These are phyloP conservation scores for Cervus canadensis DNA, from an alignment of 2,113 vertebrate genomes.

Conservation along the genomic window DNA sequence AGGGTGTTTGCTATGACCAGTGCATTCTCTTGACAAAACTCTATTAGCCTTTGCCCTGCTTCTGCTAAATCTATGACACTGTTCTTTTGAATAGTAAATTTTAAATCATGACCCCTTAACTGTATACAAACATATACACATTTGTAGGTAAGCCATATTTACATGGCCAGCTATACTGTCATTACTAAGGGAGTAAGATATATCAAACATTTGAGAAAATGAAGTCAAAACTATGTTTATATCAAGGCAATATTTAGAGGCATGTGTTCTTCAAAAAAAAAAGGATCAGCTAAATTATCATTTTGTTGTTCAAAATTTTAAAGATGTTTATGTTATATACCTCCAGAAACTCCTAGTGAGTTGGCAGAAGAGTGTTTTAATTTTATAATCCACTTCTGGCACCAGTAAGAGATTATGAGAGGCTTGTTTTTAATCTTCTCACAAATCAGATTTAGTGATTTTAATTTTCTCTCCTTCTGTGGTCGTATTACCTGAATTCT, in stretches of 20 bases:
- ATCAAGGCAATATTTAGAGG: neutral
- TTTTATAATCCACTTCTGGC: conserved; percentile 55
- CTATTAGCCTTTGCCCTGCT: neutral
- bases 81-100: neutral
- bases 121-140: neutral
- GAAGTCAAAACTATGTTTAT: neutral
- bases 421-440: conserved; percentile 33
- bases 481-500: neutral
- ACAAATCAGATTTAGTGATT: conserved; percentile 37
- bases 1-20: neutral
- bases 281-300: conserved; percentile 1
- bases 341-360: neutral
- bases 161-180: neutral
- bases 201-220: conserved; percentile 9
- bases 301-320: conserved; percentile 28
- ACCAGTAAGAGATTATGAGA: neutral
- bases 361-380: neutral
- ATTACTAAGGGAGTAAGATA: neutral
- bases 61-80: neutral
- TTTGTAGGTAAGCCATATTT: neutral
- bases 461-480: conserved; percentile 51
- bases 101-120: neutral
- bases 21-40: neutral
- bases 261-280: neutral
- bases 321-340: neutral